phyloP scores from a whole-genome alignment of 2,797 vertebrate species.

The Labroides dimidiatus region DNA sequence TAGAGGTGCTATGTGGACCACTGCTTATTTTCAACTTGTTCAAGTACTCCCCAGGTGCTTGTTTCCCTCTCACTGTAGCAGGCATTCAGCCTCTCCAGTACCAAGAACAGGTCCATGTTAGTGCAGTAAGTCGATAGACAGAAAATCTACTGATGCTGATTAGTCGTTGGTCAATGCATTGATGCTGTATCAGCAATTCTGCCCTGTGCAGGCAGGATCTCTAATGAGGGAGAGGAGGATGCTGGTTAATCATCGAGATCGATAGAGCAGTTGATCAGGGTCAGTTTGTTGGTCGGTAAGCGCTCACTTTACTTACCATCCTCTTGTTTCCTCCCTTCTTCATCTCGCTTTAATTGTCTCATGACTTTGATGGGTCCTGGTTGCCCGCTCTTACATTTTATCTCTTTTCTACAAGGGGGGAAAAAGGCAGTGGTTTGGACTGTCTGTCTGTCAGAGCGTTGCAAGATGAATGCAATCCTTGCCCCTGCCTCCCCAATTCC shows the following conservation, averaged over 20 bases:
- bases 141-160: slow-evolving; percentile 40
- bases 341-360: slow-evolving; percentile 20
- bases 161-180: slow-evolving; percentile 35
- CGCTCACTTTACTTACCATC: slow-evolving; percentile 11
- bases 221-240: slow-evolving; percentile 33
- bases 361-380: slow-evolving; percentile 19
- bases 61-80: slow-evolving; percentile 17
- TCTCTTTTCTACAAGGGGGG: slow-evolving; percentile 5
- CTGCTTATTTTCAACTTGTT: slow-evolving; percentile 8
- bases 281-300: slow-evolving; percentile 18
- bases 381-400: slow-evolving; percentile 28
- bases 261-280: slow-evolving; percentile 39
- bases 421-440: slow-evolving; percentile 24
- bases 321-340: slow-evolving; percentile 14
- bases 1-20: not conserved
- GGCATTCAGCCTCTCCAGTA: slow-evolving; percentile 15
- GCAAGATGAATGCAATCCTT: slow-evolving; percentile 64
- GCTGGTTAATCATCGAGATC: slow-evolving; percentile 53
- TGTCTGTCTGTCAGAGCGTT: slow-evolving; percentile 44
- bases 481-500: slow-evolving; percentile 15
- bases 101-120: slow-evolving; percentile 5
- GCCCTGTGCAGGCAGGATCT: slow-evolving; percentile 5
- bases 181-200: slow-evolving; percentile 40
- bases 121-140: slow-evolving; percentile 19
- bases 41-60: slow-evolving; percentile 9